Percentiles rank a stretch among this genome's conserved stretches.
These are phyloP conservation scores for Anastatus disparis DNA, from an alignment of 1,140 invertebrate genomes.

Conservation along the genomic window DNA sequence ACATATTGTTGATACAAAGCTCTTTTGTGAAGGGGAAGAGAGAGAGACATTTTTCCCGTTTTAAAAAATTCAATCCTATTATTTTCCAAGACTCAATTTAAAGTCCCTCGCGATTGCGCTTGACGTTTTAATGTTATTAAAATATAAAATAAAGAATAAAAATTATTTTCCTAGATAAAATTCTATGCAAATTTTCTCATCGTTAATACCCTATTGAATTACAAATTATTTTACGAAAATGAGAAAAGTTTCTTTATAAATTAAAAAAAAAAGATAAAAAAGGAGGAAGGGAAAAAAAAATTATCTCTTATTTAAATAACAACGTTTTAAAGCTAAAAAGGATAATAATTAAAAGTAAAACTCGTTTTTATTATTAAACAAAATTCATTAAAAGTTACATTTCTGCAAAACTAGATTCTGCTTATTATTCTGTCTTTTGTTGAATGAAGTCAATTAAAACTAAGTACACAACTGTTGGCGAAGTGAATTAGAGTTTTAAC, in stretches of 20 bases:
- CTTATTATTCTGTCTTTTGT: background rate
- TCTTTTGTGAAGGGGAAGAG: background rate
- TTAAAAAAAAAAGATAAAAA: slow-evolving; percentile 23
- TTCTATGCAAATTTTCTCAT: slow-evolving; percentile 7
- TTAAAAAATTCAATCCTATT: slow-evolving; percentile 20
- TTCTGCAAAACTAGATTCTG: background rate
- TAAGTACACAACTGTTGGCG: background rate
- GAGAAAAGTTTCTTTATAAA: slow-evolving; percentile 14
- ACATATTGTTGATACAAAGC: slow-evolving; percentile 19
- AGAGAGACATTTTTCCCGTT: too few relatives aligned
- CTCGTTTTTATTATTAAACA: background rate
- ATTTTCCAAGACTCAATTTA: slow-evolving; percentile 16
- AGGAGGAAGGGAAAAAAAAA: too few relatives aligned
- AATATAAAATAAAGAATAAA: slow-evolving; percentile 18
- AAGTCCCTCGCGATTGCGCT: background rate
- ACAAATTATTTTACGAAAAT: slow-evolving; percentile 12
- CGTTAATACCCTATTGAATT: slow-evolving; percentile 26
- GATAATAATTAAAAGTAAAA: slow-evolving; percentile 15
- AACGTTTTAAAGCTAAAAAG: slow-evolving; percentile 11
- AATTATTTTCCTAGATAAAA: slow-evolving; percentile 3
- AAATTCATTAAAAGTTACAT: slow-evolving; percentile 18
- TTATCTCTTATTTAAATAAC: slow-evolving; percentile 12
- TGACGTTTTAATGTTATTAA: slow-evolving; percentile 18
- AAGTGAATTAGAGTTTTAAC: background rate
- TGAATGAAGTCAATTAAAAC: background rate